Evolutionary conservation across 2,888 invertebrate species (phyloP).

Genomic region (Erebia ligea): DNA sequence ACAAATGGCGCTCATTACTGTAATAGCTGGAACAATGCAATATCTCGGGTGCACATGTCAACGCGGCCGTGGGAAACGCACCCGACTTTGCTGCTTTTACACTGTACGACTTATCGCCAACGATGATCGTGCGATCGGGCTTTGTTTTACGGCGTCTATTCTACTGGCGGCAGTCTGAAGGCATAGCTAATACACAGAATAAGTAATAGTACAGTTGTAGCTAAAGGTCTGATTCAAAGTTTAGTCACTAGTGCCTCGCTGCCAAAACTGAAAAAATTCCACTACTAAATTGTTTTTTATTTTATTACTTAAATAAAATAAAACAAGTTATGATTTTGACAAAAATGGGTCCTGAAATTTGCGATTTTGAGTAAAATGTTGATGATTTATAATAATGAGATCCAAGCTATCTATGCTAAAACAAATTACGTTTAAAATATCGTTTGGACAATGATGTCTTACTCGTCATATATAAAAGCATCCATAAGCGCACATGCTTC

Average conservation of each 20-base stretch:
- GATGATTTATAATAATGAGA: too few species aligned
- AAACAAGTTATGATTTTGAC: too few species aligned
- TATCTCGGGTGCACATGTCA: conserved; percentile 52
- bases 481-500: conserved; percentile 5
- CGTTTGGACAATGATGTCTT: not conserved
- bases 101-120: conserved; percentile 5
- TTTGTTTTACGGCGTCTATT: not conserved
- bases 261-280: too few species aligned
- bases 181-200: too few species aligned
- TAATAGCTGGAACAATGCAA: conserved; percentile 46
- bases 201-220: too few species aligned
- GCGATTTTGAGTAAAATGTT: too few species aligned
- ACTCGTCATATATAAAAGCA: not conserved
- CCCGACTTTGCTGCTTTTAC: conserved; percentile 5
- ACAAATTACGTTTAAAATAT: not conserved
- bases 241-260: too few species aligned
- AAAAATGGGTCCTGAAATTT: too few species aligned
- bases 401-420: too few species aligned
- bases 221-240: too few species aligned
- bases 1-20: conserved; percentile 36
- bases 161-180: not conserved
- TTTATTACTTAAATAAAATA: too few species aligned
- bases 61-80: conserved; percentile 53
- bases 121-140: not conserved
- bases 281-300: too few species aligned